phyloP scores from a whole-genome alignment of 2,888 invertebrate species.

The Ormyrus thymus region DNA sequence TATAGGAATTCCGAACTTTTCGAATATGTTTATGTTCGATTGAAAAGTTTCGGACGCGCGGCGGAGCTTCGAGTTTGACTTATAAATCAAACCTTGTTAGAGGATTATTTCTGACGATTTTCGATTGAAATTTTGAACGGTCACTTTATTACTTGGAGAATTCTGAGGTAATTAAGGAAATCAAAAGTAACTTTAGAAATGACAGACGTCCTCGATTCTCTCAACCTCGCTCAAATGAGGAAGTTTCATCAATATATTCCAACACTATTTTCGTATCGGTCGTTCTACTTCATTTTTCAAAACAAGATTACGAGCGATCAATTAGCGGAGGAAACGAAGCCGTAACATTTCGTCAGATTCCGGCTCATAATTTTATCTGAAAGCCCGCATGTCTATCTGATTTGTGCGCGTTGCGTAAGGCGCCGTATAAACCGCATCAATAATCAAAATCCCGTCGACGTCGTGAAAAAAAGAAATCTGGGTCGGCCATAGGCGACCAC shows the following conservation, averaged over 20 bases:
- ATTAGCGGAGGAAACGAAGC: constrained; percentile 13
- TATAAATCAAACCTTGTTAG: too few relatives aligned
- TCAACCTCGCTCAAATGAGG: too few relatives aligned
- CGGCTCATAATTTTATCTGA: not conserved
- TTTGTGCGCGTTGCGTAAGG: not conserved
- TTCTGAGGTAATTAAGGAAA: too few relatives aligned
- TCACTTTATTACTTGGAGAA: too few relatives aligned
- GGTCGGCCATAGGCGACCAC: constrained; percentile 5
- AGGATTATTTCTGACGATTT: too few relatives aligned
- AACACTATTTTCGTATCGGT: not conserved
- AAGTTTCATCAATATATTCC: not conserved
- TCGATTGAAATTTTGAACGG: too few relatives aligned
- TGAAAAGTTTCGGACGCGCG: too few relatives aligned
- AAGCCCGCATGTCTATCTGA: not conserved
- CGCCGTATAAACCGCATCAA: constrained; percentile 2
- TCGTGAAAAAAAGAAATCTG: constrained; percentile 2
- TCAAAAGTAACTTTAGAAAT: too few relatives aligned
- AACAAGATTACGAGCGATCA: not conserved
- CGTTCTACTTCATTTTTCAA: not conserved
- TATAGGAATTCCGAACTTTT: too few relatives aligned
- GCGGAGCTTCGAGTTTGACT: too few relatives aligned
- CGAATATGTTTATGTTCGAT: too few relatives aligned
- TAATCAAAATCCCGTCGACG: constrained; percentile 1
- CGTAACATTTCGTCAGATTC: not conserved
- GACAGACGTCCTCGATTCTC: too few relatives aligned